Percentiles rank a stretch among this genome's conserved stretches.
Conservation (phyloP, 2,888 invertebrate genomes). For the Athrips mouffetella region DNA sequence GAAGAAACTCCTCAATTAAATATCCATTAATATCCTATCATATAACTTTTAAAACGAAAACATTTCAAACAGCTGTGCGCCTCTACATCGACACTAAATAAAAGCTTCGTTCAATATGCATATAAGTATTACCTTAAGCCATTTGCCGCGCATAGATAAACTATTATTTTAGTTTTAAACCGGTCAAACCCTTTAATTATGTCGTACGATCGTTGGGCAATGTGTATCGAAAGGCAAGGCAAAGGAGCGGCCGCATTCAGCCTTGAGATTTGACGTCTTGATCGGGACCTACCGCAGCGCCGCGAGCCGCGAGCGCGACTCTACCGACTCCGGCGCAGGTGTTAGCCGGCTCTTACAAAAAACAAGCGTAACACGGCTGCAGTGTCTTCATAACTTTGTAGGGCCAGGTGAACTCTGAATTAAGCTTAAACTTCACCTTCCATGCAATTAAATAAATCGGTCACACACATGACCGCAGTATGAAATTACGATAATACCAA, state of each 20-base stretch:
- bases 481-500: constrained; percentile 1
- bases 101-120: constrained; percentile 3
- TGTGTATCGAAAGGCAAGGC: constrained; percentile 58
- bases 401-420: constrained; percentile 50
- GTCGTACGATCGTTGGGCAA: constrained; percentile 21
- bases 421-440: constrained; percentile 43
- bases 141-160: constrained; percentile 19
- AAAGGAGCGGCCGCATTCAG: constrained; percentile 56
- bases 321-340: constrained; percentile 62
- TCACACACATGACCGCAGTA: constrained; percentile 8
- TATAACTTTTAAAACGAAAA: not conserved
- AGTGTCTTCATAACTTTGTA: constrained; percentile 56
- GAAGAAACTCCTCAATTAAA: constrained; percentile 4
- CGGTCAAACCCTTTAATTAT: constrained; percentile 22
- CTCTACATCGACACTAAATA: constrained; percentile 3
- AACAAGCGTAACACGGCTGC: constrained; percentile 71
- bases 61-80: not conserved
- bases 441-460: constrained; percentile 15
- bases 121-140: not conserved
- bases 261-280: constrained; percentile 78
- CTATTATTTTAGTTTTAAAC: constrained; percentile 15
- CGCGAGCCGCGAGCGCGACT: not conserved
- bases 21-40: constrained; percentile 11
- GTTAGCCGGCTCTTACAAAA: constrained; percentile 59
- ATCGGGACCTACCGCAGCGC: constrained; percentile 76